phyloP scores from a whole-genome alignment of 2,888 invertebrate genomes.

The Cancer borealis region DNA sequence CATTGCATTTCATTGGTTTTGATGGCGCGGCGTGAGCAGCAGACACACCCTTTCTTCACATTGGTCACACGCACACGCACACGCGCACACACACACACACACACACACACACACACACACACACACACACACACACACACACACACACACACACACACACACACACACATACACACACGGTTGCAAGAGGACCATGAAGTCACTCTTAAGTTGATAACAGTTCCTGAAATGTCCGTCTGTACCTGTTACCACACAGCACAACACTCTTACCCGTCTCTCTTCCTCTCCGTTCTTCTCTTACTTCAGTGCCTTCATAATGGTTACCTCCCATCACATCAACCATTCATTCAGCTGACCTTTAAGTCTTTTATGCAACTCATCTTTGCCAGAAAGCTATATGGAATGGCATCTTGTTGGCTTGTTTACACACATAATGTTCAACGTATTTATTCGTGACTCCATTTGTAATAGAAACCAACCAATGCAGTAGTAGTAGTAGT shows the following conservation, averaged over 20 bases:
- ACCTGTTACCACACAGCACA: neutral
- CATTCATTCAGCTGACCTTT: neutral
- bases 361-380: no score
- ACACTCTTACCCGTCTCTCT: neutral
- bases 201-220: neutral
- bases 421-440: neutral
- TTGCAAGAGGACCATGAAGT: neutral
- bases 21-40: no score
- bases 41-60: no score
- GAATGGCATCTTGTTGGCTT: no score
- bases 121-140: no score
- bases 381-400: no score
- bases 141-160: no score
- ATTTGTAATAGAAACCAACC: neutral
- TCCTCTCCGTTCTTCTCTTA: neutral
- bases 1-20: no score
- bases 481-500: neutral
- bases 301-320: neutral
- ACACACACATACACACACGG: neutral
- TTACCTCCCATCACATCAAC: neutral
- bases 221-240: neutral
- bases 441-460: neutral
- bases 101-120: no score
- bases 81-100: no score
- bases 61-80: no score